Evolutionary conservation across 2,113 vertebrate genomes (phyloP), one percentile per base, ranked within the genome.

Genomic region (Silurus meridionalis): DNA sequence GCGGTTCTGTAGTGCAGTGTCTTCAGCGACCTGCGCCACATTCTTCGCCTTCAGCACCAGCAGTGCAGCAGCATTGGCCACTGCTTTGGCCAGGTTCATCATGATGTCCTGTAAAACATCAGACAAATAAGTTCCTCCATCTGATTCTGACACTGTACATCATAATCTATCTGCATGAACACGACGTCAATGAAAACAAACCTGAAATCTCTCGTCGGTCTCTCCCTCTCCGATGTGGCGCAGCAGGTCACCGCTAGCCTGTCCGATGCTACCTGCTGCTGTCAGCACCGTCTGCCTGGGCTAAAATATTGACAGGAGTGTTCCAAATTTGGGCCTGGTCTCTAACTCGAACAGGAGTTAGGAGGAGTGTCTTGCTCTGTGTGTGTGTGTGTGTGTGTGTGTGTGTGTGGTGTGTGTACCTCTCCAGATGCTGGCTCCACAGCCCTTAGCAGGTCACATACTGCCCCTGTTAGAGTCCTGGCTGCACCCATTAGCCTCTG

Each of bases 61-160:
- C 97, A 99, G 98, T 91, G 98, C 98, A 69, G 98, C 98, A 52
- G 98, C 98, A 0, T 99, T 99, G 90, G 98, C 98, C 82, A 99
- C 98, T 3, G 98, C 97, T 94, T 99, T 99, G 91, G 98, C 98
- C 93, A 99, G 93, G 92, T 96, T 99, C 98, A 99, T 99, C 92
- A 99, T 95, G 64, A 99, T 96, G 89, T 99, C 98, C 98, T 95
- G 89, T 53, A 91, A 37, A 37, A 93, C 89, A 9, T 58, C 87
- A 86, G 0, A 72, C 71, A 71, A 74, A 67, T 8, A 11, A 15
- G 17, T 78, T 78, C 52, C 72, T 52, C 17, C 50, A 1, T 53
- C 50, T n/a, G 52, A 55, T 28, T 28, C 4, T 37, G 15, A 11
- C 37, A 17, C 7, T 58, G n/a, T 58, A 5, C 78, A 37, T 57